Evolutionary conservation across 2,888 invertebrate genomes (phyloP), one percentile per base, ranked within the genome.

Genomic region (Sarcophaga variegata): DNA sequence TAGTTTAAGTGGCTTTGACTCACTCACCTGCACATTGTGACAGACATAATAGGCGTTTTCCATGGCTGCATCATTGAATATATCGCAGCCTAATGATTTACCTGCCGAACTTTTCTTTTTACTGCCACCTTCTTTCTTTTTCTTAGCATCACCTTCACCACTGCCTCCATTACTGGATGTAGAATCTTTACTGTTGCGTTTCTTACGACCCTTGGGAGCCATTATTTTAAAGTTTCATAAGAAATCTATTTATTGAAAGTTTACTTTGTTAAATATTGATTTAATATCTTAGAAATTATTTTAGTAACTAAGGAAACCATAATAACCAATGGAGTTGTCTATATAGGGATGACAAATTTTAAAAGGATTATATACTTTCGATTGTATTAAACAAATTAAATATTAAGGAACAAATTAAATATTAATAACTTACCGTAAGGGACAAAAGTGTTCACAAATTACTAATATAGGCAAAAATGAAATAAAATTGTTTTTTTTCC

Each of bases 21-120:
- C 2, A 59, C 82, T 72, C 20, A 97, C 97, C 93, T 98, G 98
- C 1, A 98, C 96, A 92, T 98, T 98, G 91, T 98, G 98, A 89
- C 98, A 98, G 1, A 97, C 97, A 91, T 97, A 97, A 92, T 98
- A 98, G 0, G 98, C 97, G 91, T 98, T 98, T 89, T 97, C 97
- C 97, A 98, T 98, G 0, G 98, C 98, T 3, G 97, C 96, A 89
- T 97, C 97, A 88, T 97, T 97, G 90, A 98, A 96, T 91, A 98
- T 97, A 90, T 98, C 98, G 78, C 97, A 96, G 59, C 96, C 96
- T 90, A 96, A 96, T 90, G 96, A 95, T 4, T 96, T 95, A 87
- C 92, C 91, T 94, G 95, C 85, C 2, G 90, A 90, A 17, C 93
- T 94, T 79, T 93, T 94, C 88, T 92, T 94, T 92, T 94, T 94